phyloP scores from a whole-genome alignment of 1,140 invertebrate species.

The Mamestra configurata region DNA sequence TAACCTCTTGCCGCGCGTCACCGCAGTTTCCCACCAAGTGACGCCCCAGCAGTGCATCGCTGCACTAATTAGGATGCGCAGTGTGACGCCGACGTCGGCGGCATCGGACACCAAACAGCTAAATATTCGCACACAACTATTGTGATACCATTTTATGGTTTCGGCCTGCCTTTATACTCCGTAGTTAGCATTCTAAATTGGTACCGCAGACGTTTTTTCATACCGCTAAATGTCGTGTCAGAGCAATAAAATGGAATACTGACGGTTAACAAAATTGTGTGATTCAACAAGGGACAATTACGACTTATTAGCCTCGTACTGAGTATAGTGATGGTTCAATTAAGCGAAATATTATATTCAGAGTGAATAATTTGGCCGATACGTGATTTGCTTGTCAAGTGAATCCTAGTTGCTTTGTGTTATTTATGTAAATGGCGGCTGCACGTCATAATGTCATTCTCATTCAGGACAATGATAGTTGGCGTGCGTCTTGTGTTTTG shows the following conservation, averaged over 20 bases:
- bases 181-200: slow-evolving; percentile 86
- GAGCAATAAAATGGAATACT: slow-evolving; percentile 75
- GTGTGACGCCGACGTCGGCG: slow-evolving; percentile 73
- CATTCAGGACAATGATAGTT: slow-evolving; percentile 46
- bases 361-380: slow-evolving; percentile 48
- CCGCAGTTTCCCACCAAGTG: slow-evolving; percentile 75
- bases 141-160: slow-evolving; percentile 85
- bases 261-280: slow-evolving; percentile 65
- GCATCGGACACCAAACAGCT: slow-evolving; percentile 80
- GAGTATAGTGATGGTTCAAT: slow-evolving; percentile 59
- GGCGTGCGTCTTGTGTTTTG: slow-evolving; percentile 40
- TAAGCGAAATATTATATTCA: slow-evolving; percentile 53
- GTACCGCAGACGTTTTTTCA: slow-evolving; percentile 81
- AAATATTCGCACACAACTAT: slow-evolving; percentile 85
- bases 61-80: slow-evolving; percentile 82
- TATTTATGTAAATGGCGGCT: slow-evolving; percentile 39
- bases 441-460: slow-evolving; percentile 35
- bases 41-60: slow-evolving; percentile 70
- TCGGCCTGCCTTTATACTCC: slow-evolving; percentile 79
- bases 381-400: slow-evolving; percentile 47
- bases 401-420: slow-evolving; percentile 48
- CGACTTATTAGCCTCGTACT: slow-evolving; percentile 71
- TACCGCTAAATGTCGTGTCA: slow-evolving; percentile 83
- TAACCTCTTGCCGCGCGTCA: slow-evolving; percentile 66
- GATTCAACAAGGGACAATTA: slow-evolving; percentile 74